Conservation (phyloP, 2,888 invertebrate species). For the Helicoverpa assulta region DNA sequence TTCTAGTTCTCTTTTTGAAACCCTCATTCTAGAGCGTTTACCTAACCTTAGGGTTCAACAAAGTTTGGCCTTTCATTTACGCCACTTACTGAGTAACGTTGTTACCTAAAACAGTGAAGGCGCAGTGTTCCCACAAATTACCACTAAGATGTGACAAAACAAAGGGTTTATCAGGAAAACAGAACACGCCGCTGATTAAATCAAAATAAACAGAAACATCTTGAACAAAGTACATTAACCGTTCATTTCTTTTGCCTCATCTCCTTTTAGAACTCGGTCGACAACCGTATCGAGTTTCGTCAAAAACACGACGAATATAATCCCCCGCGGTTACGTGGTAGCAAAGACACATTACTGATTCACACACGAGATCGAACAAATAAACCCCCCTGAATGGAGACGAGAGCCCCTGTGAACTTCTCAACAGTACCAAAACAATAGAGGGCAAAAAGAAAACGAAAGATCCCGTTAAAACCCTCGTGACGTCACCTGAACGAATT, state of each 20-base stretch:
- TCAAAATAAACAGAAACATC: slow-evolving; percentile 70
- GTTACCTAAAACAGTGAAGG: slow-evolving; percentile 43
- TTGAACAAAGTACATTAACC: slow-evolving; percentile 72
- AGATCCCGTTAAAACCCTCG: slow-evolving; percentile 81
- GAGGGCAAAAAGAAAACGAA: slow-evolving; percentile 80
- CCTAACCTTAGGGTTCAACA: slow-evolving; percentile 29
- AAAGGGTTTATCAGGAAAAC: slow-evolving; percentile 48
- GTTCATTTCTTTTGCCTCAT: slow-evolving; percentile 75
- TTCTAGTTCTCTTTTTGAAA: slow-evolving; percentile 20
- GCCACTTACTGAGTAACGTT: slow-evolving; percentile 47
- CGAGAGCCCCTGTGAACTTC: slow-evolving; percentile 66
- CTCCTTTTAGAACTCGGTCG: slow-evolving; percentile 68
- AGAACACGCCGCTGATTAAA: slow-evolving; percentile 66
- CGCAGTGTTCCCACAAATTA: slow-evolving; percentile 43
- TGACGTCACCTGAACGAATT: slow-evolving; percentile 89
- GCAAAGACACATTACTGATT: slow-evolving; percentile 72
- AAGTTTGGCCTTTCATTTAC: slow-evolving; percentile 46
- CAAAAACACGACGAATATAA: slow-evolving; percentile 59
- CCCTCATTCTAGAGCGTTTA: slow-evolving; percentile 20
- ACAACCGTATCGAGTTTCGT: slow-evolving; percentile 50
- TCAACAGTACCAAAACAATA: slow-evolving; percentile 80
- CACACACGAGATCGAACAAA: slow-evolving; percentile 67
- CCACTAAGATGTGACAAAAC: slow-evolving; percentile 28
- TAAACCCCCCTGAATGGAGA: slow-evolving; percentile 67
- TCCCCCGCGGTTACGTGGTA: slow-evolving; percentile 48